phyloP scores from a whole-genome alignment of 1,140 invertebrate species.

The Drosophila pallidifrons region DNA sequence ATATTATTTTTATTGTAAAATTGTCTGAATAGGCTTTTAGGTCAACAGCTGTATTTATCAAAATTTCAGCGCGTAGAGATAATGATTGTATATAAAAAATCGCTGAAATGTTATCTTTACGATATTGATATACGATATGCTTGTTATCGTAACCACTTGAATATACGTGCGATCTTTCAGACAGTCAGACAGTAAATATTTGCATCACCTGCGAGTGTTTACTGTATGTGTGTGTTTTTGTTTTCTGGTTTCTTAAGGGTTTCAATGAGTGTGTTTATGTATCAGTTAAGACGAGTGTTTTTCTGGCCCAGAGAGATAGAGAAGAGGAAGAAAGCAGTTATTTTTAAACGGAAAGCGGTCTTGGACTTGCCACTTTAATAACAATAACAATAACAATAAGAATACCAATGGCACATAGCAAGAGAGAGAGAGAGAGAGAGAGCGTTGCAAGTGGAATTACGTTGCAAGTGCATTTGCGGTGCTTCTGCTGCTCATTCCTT shows the following conservation, averaged over 20 bases:
- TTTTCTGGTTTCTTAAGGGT: neutral
- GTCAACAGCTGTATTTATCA: too few relatives aligned
- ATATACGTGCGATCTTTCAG: neutral
- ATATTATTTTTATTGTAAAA: neutral
- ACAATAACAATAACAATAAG: slow-evolving; percentile 35
- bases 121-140: slow-evolving; percentile 6
- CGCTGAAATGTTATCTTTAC: neutral
- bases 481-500: slow-evolving; percentile 39
- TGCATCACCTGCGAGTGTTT: neutral
- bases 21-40: too few relatives aligned
- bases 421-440: neutral
- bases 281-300: slow-evolving; percentile 29
- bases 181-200: slow-evolving; percentile 1
- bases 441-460: slow-evolving; percentile 23
- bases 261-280: neutral
- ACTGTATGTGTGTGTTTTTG: slow-evolving; percentile 7
- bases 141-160: neutral
- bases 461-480: slow-evolving; percentile 34
- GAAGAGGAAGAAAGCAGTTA: slow-evolving; percentile 18
- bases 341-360: slow-evolving; percentile 58
- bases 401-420: slow-evolving; percentile 2
- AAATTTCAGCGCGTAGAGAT: neutral
- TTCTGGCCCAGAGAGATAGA: neutral
- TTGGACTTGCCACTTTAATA: slow-evolving; percentile 31
- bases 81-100: neutral